A percentile compares a stretch with the other conserved stretches of the same genome.
Conservation (phyloP, 2,797 vertebrate genomes). For the Muscicapa striata region DNA sequence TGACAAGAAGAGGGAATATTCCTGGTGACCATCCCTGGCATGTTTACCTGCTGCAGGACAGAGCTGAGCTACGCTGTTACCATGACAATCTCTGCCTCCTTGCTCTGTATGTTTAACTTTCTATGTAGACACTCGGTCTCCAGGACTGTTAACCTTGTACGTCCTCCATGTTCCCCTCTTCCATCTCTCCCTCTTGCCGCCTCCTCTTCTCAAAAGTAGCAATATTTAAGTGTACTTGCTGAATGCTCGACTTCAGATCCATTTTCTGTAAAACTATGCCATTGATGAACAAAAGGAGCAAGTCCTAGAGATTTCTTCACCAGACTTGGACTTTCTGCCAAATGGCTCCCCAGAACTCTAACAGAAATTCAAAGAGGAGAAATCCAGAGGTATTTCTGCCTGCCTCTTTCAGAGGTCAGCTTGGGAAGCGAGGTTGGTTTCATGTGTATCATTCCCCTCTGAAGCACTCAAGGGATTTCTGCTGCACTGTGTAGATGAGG, state of each 20-base stretch:
- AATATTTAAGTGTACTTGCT: conserved; percentile 45
- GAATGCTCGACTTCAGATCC: conserved; percentile 5
- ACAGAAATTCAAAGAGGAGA: neutral
- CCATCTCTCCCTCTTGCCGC: neutral
- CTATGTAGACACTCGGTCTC: neutral
- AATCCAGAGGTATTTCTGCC: neutral
- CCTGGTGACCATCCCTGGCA: neutral
- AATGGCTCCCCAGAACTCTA: neutral
- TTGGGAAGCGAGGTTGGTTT: neutral
- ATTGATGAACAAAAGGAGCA: neutral
- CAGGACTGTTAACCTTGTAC: conserved; percentile 30
- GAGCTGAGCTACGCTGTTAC: neutral
- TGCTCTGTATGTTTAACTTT: neutral
- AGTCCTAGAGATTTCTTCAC: conserved; percentile 46
- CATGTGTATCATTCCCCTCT: neutral
- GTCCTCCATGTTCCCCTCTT: neutral
- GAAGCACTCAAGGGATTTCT: conserved; percentile 21
- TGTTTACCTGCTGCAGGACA: neutral
- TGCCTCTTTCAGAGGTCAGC: neutral
- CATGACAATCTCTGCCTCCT: neutral
- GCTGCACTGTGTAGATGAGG: conserved; percentile 40
- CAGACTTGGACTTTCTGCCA: conserved; percentile 53
- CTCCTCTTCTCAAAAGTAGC: conserved; percentile 30
- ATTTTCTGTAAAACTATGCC: conserved; percentile 17
- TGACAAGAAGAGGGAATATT: neutral